These are phyloP conservation scores for Nasonia oneida DNA, from an alignment of 2,888 invertebrate genomes.

Conservation along the genomic window DNA sequence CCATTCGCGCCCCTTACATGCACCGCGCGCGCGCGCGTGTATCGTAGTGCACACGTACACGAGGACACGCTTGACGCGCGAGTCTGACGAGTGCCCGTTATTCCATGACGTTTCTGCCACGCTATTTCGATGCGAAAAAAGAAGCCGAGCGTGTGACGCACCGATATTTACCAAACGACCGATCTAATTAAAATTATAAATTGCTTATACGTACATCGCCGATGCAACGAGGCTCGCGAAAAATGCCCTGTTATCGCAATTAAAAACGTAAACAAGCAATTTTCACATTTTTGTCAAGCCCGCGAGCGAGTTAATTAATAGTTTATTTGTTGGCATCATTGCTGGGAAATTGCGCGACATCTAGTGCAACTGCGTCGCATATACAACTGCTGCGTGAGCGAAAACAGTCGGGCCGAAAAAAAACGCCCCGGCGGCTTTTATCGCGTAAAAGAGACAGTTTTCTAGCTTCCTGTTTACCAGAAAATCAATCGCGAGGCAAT, in stretches of 20 bases:
- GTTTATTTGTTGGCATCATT: conserved; percentile 34
- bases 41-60: not conserved
- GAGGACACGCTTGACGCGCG: not conserved
- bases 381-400: conserved; percentile 7
- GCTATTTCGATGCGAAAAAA: not conserved
- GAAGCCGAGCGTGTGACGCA: not conserved
- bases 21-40: too few relatives aligned
- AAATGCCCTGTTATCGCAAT: not conserved
- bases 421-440: conserved; percentile 34
- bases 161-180: not conserved
- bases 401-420: conserved; percentile 24
- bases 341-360: conserved; percentile 41
- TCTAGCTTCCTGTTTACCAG: conserved; percentile 64
- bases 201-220: not conserved
- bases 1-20: not conserved
- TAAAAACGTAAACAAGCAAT: conserved; percentile 50
- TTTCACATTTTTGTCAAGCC: conserved; percentile 41
- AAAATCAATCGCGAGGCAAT: conserved; percentile 65
- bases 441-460: conserved; percentile 56
- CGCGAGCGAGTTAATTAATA: conserved; percentile 48
- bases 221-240: not conserved
- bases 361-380: conserved; percentile 38
- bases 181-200: conserved; percentile 40
- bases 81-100: conserved; percentile 1
- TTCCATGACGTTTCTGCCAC: conserved; percentile 6